Base-by-base conservation (phyloP, 2,888 invertebrate genomes). In the Anorthoa munda region DNA sequence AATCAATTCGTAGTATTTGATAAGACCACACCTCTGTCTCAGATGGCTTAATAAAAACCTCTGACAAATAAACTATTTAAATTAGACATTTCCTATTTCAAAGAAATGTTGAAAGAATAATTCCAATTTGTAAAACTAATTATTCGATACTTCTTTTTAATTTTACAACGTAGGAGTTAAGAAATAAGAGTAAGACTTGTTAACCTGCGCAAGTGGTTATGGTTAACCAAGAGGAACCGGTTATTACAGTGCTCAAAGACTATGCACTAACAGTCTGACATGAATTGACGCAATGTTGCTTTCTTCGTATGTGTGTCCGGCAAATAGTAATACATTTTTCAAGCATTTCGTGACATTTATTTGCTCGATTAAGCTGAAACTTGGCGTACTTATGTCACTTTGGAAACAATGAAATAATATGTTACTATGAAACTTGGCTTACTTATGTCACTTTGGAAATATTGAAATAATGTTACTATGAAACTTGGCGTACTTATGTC, bases 81-180 rank as follows among this genome's bases (percentile, higher is more conserved):
- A 51, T 48, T 48, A 60, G 5, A 60, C 39, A 55, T 53, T 51
- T 63, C 51, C 31, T 51, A 31, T 63, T 53, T 18, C 13, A 61
- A 45, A 51, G 23, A 61, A 55, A 23, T 79, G 46, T 66, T 51
- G 72, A 55, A 79, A 77, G 50, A 55, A 46, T 46, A 39, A 61
- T 45, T 64, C 64, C 60, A 78, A 77, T 73, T 79, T 73, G 74
- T 64, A 67, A 79, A 50, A 73, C 4, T 79, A 79, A 66, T 77
- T 79, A 73, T 45, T 67, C 53, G 50, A 79, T 50, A 74, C 31
- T 60, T 79, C 48, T 74, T 73, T 72, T 64, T 64, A 63, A 50
- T 65, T 67, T 73, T 53, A 64, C 67, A 31, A 79, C 59, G 55
- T 64, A 64, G 53, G 50, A 63, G 48, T 78, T 46, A 55, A 64